Base-by-base conservation (phyloP, 2,113 vertebrate genomes). In the Platanista minor region DNA sequence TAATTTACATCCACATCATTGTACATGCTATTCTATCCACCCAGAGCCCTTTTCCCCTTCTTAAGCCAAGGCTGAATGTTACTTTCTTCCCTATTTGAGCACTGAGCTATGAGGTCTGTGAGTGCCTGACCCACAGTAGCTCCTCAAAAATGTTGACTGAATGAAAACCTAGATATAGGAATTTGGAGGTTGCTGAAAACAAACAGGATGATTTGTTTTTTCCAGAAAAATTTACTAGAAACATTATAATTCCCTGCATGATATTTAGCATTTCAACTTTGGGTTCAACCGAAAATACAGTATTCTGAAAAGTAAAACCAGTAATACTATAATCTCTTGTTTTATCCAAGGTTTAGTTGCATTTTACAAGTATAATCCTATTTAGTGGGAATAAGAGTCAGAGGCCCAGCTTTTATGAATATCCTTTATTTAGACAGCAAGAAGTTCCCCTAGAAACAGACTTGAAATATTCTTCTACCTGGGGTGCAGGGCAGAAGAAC, bases 321-420 rank as follows among this genome's bases (percentile, higher is more conserved):
- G 33, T 94, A 94, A 92, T 94, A 90, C 59, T 67, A 85, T 96
- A 94, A 97, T 96, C 89, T 94, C 29, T 94, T 66, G 80, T 95
- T 96, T 85, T 18, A 94, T n/a, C 13, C 25, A 41, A 66, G 62
- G 36, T 39, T 96, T 88, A 84, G 46, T 57, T 75, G 25, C 33
- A 64, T 90, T 87, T 94, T 97, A 69, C 78, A 87, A 87, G 10
- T 57, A 66, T 71, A 97, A 98, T 98, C 87, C 29, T 94, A 8
- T 92, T 95, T 87, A 62, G 57, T n/a, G 13, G 17, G 21, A 85
- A 4, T 8, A 61, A n/a, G 27, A 82, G 39, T 87, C 6, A 91
- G 92, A 97, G 62, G 15, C 36, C 39, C 74, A 64, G 10, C 29
- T 75, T 94, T 95, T 59, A 62, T 25, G 36, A 86, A 96, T 92